Base-by-base conservation (phyloP, 1,140 invertebrate genomes). In the Aricia agestis region DNA sequence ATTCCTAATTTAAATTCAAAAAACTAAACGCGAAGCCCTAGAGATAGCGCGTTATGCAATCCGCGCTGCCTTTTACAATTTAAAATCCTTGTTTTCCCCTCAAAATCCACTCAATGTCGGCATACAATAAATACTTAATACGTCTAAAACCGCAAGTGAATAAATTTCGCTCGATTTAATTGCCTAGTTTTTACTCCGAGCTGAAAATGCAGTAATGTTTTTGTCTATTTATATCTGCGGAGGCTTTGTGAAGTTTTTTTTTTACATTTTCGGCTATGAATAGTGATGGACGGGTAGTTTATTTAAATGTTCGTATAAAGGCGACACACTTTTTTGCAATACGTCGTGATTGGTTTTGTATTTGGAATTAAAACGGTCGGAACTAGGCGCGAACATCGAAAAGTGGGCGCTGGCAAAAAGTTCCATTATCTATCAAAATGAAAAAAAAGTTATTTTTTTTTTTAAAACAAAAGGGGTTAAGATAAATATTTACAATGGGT, bases 141-240 rank as follows among this genome's bases (percentile, higher is more conserved):
- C 18, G 19, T 63, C 59, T 63, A 11, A 63, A 63, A 19, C 18
- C 59, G 59, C 59, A 63, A 63, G 17, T 19, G 59, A 63, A 63
- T 25, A 63, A 63, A 63, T 63, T 63, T 63, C 18, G 5, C 59
- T 63, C 59, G 59, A 63, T 63, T 18, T 63, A 63, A 63, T 63
- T 63, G 59, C 17, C 59, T 63, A 19, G 59, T 63, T 19, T 63
- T 63, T 63, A 63, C 10, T 63, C 10, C 59, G 59, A 63, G 59
- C 59, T n/a, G 17, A 18, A 63, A 63, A 18, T 63, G 17, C 59
- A 59, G 58, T 59, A 18, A 59, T 52, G 45, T 52, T 52, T 59
- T 19, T 19, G 17, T 18, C 59, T 18, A 63, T 19, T 63, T 19
- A 63, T 19, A 19, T 25, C 9, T 25, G 17, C 19, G 17, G 59